Base-by-base conservation (phyloP, 2,888 invertebrate genomes). In the Neoaliturus tenellus region DNA sequence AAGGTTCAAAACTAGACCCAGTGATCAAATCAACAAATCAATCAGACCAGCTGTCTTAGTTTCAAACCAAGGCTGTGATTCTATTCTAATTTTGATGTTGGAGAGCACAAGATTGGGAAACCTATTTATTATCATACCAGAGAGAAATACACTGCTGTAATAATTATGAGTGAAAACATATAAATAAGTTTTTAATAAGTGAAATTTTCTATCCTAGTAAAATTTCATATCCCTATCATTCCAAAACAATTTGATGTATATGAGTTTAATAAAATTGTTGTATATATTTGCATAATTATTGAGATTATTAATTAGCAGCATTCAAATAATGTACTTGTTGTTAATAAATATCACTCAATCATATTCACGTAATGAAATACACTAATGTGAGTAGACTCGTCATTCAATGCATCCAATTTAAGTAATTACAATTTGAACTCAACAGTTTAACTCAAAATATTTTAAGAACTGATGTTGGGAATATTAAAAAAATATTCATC, bases 141-240 rank as follows among this genome's bases (percentile, higher is more conserved):
- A n/a, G n/a, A 31, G 28, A 28, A 62, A 28, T 17, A 28, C 62
- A 28, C 62, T 62, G 62, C 17, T 28, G 28, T 28, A 25, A 23
- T 14, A 28, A 51, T 2, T 51, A 44, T 8, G 10, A 44, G 3
- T 14, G 10, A 20, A 55, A 55, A 1, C 31, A 28, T 28, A 28
- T 62, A 28, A 14, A 28, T 12, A 62, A 28, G 28, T 62, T 62
- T 62, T 6, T 20, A 51, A 23, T 62, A 25, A 62, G 62, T 62
- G 5, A 62, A 62, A 62, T 62, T 62, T 62, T 62, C 28, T 62
- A 62, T 25, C 31, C 1, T 14, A 62, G 31, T 62, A 62, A 62
- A 20, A 62, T 62, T 62, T 62, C 31, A 17, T 62, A 62, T 12
- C 62, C 17, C 62, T 51, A 28, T 62, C 62, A 62, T 62, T 62